Evolutionary conservation across 1,140 invertebrate genomes (phyloP).

Genomic region (Mycetomoellerius zeteki): DNA sequence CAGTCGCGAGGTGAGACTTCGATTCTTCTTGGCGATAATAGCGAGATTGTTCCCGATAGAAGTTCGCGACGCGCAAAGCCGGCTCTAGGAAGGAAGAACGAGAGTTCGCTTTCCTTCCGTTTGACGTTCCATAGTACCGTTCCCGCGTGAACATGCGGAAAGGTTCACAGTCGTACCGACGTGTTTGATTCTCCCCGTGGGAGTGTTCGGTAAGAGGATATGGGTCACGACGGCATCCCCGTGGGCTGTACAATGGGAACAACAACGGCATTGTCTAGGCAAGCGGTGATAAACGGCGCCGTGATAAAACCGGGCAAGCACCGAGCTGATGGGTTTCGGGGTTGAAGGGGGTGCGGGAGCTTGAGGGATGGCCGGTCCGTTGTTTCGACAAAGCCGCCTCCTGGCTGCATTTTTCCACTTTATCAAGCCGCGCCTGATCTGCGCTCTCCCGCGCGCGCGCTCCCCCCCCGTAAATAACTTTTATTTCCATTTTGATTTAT

Average conservation of each 20-base stretch:
- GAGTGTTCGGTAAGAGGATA: conserved; percentile 59
- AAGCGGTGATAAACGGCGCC: conserved; percentile 81
- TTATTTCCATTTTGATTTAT: conserved; percentile 73
- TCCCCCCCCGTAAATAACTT: conserved; percentile 73
- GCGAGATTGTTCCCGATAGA: conserved; percentile 51
- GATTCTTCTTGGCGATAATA: conserved; percentile 49
- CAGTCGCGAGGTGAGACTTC: not conserved
- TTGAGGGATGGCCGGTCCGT: conserved; percentile 78
- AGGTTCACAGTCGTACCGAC: conserved; percentile 52
- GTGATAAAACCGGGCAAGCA: conserved; percentile 82
- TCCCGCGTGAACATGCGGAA: conserved; percentile 14
- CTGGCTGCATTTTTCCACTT: conserved; percentile 76
- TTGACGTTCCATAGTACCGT: conserved; percentile 38
- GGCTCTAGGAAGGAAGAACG: conserved; percentile 13
- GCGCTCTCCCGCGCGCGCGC: conserved; percentile 32
- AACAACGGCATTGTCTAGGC: conserved; percentile 78
- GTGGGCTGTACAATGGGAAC: conserved; percentile 73
- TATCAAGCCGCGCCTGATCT: conserved; percentile 69
- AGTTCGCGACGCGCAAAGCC: conserved; percentile 41
- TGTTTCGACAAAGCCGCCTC: conserved; percentile 73
- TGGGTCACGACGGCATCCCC: conserved; percentile 73
- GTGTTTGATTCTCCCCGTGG: conserved; percentile 59
- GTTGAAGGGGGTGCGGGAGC: conserved; percentile 19
- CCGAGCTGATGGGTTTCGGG: conserved; percentile 73
- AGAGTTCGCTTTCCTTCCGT: conserved; percentile 16